Evolutionary conservation across 2,888 invertebrate species (phyloP).

Genomic region (Balanococcus diminutus): DNA sequence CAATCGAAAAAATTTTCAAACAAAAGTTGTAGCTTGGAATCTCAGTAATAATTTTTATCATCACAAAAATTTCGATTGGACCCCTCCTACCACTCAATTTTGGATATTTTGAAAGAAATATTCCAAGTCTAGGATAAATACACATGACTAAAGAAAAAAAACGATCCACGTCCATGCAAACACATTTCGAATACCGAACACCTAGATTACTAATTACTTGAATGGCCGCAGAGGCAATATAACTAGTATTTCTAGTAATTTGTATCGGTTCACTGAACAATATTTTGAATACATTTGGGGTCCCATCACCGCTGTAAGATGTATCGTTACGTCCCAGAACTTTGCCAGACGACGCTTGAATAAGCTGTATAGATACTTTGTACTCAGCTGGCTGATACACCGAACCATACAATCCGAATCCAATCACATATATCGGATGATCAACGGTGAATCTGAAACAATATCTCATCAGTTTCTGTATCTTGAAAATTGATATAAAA

Average conservation of each 20-base stretch:
- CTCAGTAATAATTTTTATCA: too few species aligned
- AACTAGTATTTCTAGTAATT: slow-evolving; percentile 77
- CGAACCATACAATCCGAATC: slow-evolving; percentile 83
- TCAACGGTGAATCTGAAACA: slow-evolving; percentile 76
- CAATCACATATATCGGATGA: slow-evolving; percentile 79
- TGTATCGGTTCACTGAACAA: slow-evolving; percentile 86
- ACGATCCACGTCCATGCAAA: too few species aligned
- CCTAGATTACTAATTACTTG: slow-evolving; percentile 70
- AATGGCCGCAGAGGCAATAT: slow-evolving; percentile 79
- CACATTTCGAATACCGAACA: too few species aligned
- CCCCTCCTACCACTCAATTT: too few species aligned
- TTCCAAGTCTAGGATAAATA: too few species aligned
- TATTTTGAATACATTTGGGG: slow-evolving; percentile 76
- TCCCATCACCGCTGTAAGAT: slow-evolving; percentile 79
- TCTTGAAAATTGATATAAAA: too few species aligned
- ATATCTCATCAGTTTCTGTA: too few species aligned
- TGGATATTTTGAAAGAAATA: too few species aligned
- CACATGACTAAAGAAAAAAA: too few species aligned
- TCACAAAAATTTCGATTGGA: too few species aligned
- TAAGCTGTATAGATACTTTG: slow-evolving; percentile 72
- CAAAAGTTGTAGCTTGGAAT: too few species aligned
- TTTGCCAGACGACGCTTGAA: slow-evolving; percentile 68
- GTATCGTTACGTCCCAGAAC: slow-evolving; percentile 68
- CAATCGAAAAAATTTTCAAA: too few species aligned
- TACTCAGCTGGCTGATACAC: slow-evolving; percentile 80